Conservation (phyloP, 2,113 vertebrate genomes). For the Peucedramus taeniatus region DNA sequence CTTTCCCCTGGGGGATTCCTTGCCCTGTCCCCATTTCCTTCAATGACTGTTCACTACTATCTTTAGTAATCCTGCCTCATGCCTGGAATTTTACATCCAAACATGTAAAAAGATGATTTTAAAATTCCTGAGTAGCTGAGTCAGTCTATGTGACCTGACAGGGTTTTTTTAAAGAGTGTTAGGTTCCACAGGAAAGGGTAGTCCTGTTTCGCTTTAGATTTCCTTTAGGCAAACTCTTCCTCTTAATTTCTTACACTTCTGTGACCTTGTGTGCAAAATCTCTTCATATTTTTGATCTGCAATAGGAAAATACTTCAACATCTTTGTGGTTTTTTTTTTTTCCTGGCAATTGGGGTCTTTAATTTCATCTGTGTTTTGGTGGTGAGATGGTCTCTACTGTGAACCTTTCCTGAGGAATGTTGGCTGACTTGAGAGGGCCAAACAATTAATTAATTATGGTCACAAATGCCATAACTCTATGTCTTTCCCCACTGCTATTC, state of each 20-base stretch:
- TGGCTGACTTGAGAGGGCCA: neutral
- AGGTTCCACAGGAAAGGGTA: neutral
- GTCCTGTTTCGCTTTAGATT: neutral
- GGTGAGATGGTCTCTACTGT: neutral
- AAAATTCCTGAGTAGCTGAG: neutral
- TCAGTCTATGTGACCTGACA: neutral
- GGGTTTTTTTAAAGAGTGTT: neutral
- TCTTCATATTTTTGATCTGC: neutral
- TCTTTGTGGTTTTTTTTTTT: neutral
- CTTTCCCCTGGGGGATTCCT: neutral
- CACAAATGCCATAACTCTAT: neutral
- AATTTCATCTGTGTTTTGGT: neutral
- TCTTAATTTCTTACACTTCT: neutral
- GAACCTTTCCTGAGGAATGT: neutral
- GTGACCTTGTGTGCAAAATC: neutral
- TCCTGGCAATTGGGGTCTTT: neutral
- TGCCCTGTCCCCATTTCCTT: neutral
- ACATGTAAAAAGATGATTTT: neutral
- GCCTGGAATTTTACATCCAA: neutral
- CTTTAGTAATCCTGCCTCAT: neutral
- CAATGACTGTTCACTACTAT: neutral
- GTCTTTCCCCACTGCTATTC: neutral
- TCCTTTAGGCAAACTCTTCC: neutral
- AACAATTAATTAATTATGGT: neutral
- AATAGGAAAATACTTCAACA: neutral